Evolutionary conservation across 2,888 invertebrate species (phyloP), one percentile per base, ranked within the genome.

Genomic region (Bombyx huttoni): DNA sequence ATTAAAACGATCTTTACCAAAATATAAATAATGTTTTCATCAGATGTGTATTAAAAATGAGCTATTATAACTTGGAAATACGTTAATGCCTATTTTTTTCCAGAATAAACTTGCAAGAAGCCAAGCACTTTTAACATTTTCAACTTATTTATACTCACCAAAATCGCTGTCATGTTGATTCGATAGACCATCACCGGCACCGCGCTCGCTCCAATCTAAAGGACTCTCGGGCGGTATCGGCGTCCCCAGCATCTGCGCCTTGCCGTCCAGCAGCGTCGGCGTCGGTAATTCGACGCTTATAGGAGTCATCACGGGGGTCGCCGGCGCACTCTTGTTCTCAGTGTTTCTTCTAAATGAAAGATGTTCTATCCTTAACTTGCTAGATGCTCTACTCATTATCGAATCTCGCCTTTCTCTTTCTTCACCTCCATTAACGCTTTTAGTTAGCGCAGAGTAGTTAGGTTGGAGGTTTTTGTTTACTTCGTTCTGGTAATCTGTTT

Each of bases 101-200:
- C 24, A 24, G n/a, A n/a, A n/a, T n/a, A n/a, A n/a, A n/a, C n/a
- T n/a, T n/a, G n/a, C n/a, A n/a, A n/a, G n/a, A n/a, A n/a, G n/a
- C n/a, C n/a, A n/a, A n/a, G 3, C 24, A 24, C 24, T 3, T 24
- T 24, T 24, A 3, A 24, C 24, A 24, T 24, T 24, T 24, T 24
- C 24, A 24, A 24, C 24, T 24, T 24, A 40, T 47, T 9, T 9
- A 13, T 6, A 47, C 12, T 84, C 81, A 91, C 94, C 94, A 73
- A 95, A 95, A 75, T 95, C 95, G 55, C 95, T 95, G 75, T 96
- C 96, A 40, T 94, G 95, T 71, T 94, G 95, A 76, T 94, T 94
- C 13, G 96, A 96, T 58, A 94, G 93, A 1, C 96, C 96, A 73
- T 96, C 96, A 0, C 92, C 94, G 7, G 93, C 92, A 5, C 94